phyloP scores from a whole-genome alignment of 2,797 vertebrate genomes.

The Cryptoblepharus egeriae region DNA sequence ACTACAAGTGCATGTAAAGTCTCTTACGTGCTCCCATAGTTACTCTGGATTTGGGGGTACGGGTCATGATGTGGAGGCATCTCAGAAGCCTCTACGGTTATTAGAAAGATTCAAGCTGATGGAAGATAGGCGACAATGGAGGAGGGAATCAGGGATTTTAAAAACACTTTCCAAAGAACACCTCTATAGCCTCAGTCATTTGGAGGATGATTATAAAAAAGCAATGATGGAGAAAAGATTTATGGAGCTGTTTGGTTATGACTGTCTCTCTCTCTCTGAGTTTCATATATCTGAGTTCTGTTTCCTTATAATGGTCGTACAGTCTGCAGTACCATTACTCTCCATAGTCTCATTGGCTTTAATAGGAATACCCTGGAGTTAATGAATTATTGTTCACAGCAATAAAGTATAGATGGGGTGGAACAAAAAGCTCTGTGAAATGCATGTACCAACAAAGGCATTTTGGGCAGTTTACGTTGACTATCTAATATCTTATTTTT shows the following conservation, averaged over 20 bases:
- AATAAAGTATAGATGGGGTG: conserved; percentile 25
- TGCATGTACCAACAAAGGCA: conserved; percentile 11
- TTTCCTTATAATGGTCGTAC: not conserved
- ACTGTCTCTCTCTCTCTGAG: too few species aligned
- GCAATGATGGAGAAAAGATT: not conserved
- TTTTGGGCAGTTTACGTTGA: not conserved
- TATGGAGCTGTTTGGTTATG: not conserved
- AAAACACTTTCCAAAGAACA: not conserved
- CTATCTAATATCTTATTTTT: too few species aligned
- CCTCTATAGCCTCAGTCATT: not conserved
- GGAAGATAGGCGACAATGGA: too few species aligned
- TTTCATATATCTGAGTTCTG: not conserved
- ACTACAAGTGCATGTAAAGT: too few species aligned
- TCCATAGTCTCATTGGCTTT: not conserved
- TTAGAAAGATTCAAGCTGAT: too few species aligned
- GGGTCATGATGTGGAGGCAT: too few species aligned
- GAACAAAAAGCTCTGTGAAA: conserved; percentile 25
- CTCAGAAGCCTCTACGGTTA: too few species aligned
- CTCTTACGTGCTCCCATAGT: too few species aligned
- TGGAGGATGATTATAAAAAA: not conserved
- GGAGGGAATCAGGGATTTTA: too few species aligned
- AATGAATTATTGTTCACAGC: not conserved
- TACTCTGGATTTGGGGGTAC: too few species aligned
- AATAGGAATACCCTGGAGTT: not conserved
- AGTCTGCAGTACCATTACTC: not conserved